Conservation (phyloP, 2,888 invertebrate genomes). For the Callimorpha dominula region DNA sequence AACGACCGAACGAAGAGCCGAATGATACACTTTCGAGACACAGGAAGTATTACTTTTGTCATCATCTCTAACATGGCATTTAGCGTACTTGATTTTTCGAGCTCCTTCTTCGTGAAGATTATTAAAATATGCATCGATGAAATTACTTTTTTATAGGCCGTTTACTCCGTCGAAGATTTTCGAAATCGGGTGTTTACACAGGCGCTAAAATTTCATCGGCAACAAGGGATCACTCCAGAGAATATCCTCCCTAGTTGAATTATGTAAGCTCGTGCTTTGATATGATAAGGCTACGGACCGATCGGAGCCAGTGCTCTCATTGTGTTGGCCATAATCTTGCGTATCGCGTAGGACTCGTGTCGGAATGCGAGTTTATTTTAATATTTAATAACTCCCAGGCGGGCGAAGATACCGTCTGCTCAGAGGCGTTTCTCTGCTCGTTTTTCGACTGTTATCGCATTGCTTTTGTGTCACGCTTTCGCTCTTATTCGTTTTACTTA, state of each 20-base stretch:
- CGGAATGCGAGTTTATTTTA: slow-evolving; percentile 86
- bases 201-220: slow-evolving; percentile 69
- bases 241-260: slow-evolving; percentile 71
- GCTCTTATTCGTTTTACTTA: slow-evolving; percentile 80
- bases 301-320: slow-evolving; percentile 80
- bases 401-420: slow-evolving; percentile 81
- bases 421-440: slow-evolving; percentile 79
- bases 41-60: slow-evolving; percentile 71
- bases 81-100: slow-evolving; percentile 55
- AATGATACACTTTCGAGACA: slow-evolving; percentile 70
- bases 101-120: slow-evolving; percentile 45
- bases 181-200: slow-evolving; percentile 60
- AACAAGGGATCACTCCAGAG: slow-evolving; percentile 58
- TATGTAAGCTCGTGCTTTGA: slow-evolving; percentile 79
- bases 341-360: slow-evolving; percentile 84
- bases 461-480: slow-evolving; percentile 84
- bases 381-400: slow-evolving; percentile 86
- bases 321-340: slow-evolving; percentile 83
- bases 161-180: slow-evolving; percentile 46
- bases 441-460: slow-evolving; percentile 81
- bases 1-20: slow-evolving; percentile 70
- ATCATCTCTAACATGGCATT: slow-evolving; percentile 55
- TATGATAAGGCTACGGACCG: slow-evolving; percentile 81
- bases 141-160: slow-evolving; percentile 39
- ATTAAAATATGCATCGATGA: slow-evolving; percentile 39